Percentiles rank a stretch among this genome's conserved stretches.
Evolutionary conservation across 2,113 vertebrate genomes (phyloP).

Genomic region (Ageneiosus marmoratus): DNA sequence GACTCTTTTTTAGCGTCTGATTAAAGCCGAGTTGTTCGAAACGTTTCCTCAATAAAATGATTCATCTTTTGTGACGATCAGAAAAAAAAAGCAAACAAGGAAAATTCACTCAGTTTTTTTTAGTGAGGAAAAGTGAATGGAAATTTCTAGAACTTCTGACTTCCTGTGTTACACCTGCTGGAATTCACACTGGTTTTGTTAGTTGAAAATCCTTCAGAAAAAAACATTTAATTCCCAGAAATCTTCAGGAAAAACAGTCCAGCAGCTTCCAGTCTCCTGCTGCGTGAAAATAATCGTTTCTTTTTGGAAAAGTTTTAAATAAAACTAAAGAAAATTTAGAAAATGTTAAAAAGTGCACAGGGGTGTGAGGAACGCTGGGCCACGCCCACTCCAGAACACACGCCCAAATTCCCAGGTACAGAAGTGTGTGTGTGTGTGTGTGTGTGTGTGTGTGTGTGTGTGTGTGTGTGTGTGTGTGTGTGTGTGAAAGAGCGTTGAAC

Average conservation of each 20-base stretch:
- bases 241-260: background rate
- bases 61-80: background rate
- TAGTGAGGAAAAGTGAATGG: background rate
- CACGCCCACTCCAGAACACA: background rate
- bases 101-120: too few species aligned
- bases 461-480: conserved; percentile 15
- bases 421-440: background rate
- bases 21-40: background rate
- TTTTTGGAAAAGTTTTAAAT: background rate
- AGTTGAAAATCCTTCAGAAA: conserved; percentile 26
- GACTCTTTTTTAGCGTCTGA: too few species aligned
- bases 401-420: conserved; percentile 5
- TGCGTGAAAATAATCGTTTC: background rate
- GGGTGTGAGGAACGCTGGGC: background rate
- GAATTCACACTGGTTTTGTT: background rate
- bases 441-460: conserved; percentile 23
- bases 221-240: background rate
- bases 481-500: background rate
- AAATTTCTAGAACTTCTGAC: background rate
- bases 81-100: too few species aligned
- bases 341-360: conserved; percentile 23
- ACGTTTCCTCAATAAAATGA: background rate
- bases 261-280: background rate
- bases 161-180: too few species aligned
- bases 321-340: background rate